Evolutionary conservation across 2,888 invertebrate genomes (phyloP).

Genomic region (Hartigia nigra): DNA sequence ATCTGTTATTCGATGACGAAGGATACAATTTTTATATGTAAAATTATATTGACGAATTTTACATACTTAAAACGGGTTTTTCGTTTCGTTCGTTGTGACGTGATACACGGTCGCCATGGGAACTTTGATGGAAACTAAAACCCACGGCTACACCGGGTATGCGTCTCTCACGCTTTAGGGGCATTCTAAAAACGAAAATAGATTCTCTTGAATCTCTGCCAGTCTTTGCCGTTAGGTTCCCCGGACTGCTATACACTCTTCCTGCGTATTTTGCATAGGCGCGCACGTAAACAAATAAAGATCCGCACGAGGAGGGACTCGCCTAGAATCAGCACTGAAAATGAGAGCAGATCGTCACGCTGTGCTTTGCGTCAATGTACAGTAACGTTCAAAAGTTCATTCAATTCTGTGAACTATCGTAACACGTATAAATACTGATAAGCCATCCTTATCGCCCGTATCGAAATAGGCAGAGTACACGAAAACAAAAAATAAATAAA

Average conservation of each 20-base stretch:
- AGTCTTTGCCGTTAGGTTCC: constrained; percentile 31
- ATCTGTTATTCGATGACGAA: not conserved
- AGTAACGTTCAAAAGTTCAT: not conserved
- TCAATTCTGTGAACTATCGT: not conserved
- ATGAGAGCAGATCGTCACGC: not conserved
- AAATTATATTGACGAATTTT: not conserved
- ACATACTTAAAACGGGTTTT: no score
- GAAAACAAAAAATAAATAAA: no score
- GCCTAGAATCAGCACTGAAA: not conserved
- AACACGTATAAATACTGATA: no score
- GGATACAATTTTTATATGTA: not conserved
- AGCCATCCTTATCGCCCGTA: no score
- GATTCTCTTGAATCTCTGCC: constrained; percentile 48
- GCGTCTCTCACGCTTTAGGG: not conserved
- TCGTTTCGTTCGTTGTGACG: not conserved
- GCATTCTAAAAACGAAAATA: constrained; percentile 45
- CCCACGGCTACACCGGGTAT: no score
- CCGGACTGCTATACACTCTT: not conserved
- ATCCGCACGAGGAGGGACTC: not conserved
- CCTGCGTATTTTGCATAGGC: constrained; percentile 4
- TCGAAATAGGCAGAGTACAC: no score
- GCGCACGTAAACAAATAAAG: constrained; percentile 8
- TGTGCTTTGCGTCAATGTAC: not conserved
- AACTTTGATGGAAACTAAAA: not conserved
- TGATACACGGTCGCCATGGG: not conserved